Percentiles rank a stretch among this genome's conserved stretches.
These are phyloP conservation scores for Notodonta ziczac DNA, from an alignment of 2,888 invertebrate species.

Conservation along the genomic window DNA sequence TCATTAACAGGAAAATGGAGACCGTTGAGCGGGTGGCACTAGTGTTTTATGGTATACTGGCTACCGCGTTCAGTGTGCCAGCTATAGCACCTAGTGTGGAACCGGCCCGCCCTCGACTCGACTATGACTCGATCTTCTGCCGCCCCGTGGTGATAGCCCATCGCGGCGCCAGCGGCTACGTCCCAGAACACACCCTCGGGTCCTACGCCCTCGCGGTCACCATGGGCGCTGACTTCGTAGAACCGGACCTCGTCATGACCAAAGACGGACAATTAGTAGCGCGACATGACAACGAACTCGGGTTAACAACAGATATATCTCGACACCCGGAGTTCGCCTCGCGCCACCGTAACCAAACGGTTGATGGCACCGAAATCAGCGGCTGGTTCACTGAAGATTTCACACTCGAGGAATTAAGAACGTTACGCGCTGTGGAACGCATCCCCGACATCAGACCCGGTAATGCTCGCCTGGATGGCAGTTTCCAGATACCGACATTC, in stretches of 20 bases:
- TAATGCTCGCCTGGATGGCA: conserved; percentile 66
- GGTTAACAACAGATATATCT: conserved; percentile 64
- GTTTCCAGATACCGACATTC: conserved; percentile 66
- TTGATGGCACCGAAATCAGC: conserved; percentile 55
- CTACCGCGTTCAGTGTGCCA: conserved; percentile 5
- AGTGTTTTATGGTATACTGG: conserved; percentile 12
- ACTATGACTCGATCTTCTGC: conserved; percentile 48
- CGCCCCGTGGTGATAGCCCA: conserved; percentile 65
- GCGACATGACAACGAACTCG: conserved; percentile 72
- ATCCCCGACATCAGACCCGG: conserved; percentile 67
- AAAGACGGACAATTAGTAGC: conserved; percentile 67
- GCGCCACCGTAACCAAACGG: conserved; percentile 57
- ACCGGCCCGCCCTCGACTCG: neutral
- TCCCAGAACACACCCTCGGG: conserved; percentile 75
- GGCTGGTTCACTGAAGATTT: conserved; percentile 80
- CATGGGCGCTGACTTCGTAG: conserved; percentile 75
- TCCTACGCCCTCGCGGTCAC: conserved; percentile 73
- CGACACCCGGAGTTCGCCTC: conserved; percentile 60
- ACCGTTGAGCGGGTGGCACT: conserved; percentile 16
- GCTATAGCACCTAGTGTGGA: neutral
- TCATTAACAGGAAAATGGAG: conserved; percentile 26
- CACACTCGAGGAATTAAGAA: conserved; percentile 71
- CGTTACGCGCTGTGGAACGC: conserved; percentile 63
- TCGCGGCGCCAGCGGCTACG: conserved; percentile 75
- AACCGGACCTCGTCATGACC: conserved; percentile 76